Base-by-base conservation (phyloP, 2,888 invertebrate genomes). In the Lycocerus yunnanus region DNA sequence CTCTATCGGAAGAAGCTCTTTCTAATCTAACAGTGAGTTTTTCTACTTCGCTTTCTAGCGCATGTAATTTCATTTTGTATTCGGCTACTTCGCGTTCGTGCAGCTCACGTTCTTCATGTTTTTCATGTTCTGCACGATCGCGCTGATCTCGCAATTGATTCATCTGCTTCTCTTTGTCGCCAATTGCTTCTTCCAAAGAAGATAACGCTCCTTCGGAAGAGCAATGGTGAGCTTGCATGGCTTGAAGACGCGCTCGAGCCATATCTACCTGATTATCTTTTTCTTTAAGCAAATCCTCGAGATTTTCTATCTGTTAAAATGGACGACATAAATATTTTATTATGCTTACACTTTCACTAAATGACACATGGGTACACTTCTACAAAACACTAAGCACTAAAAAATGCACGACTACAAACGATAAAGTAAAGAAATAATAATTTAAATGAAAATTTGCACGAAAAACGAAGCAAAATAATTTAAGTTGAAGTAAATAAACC, bases 221-320 rank as follows among this genome's bases (percentile, higher is more conserved):
- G 88, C 95, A 96, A 85, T 97, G 96, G 84, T 97, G 97, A 14
- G 96, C 96, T 89, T 97, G 97, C 93, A 97, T 95, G 74, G 97
- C 96, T 66, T 95, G 95, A 68, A 96, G 87, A 81, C 97, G 91
- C 27, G 96, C 96, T 80, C 97, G 90, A 1, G 97, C 96, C 94
- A 97, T 96, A 83, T 97, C 97, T 71, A 99, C 95, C 90, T 98
- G 98, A 88, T 97, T 97, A 86, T 99, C 99, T 88, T 98, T 99
- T 86, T 99, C 99, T 88, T 97, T 97, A 69, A 99, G 90, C 70
- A 97, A 90, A 85, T 98, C 98, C 89, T 99, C 99, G 79, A 99
- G 89, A 86, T 97, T 98, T 89, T 99, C 99, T 85, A 99, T 96
- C 97, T 99, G 85, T 76, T 79, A 43, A 43, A 43, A 43, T n/a